Base-by-base conservation (phyloP, 92 coral and sea anemone genomes). In the Nematostella vectensis region DNA sequence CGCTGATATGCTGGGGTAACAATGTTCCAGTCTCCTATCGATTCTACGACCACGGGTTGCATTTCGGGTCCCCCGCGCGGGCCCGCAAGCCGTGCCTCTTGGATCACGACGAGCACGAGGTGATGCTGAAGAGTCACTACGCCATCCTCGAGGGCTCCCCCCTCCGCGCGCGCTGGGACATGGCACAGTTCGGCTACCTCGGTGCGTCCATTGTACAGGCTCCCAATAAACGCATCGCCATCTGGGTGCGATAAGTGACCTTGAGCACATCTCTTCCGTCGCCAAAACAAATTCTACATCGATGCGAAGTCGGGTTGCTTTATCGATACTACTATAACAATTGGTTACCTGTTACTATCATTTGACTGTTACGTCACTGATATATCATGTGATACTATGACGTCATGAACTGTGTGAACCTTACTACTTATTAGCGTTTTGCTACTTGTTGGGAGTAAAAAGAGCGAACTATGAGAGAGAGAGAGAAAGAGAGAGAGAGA, bases 131-230 rank as follows among this genome's bases (percentile, higher is more conserved):
- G 67, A 91, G 96, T 54, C 98, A 91, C 61, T 91, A 91, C 48
- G 98, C 98, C 37, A 68, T 75, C 29, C 25, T 86, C 24, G 84
- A 86, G 28, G 82, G 65, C 68, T 65, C 87, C 21, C 88, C 88
- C 42, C 67, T 69, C 67, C 61, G 60, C 48, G 95, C 88, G 25
- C 76, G 75, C 51, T 91, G 98, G 98, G 98, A 91, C 44, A 70
- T 75, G 55, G 98, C 96, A 6, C 98, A 91, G 76, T 91, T 91
- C 50, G 98, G 98, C 17, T 91, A 86, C 77, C 98, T 91, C 27
- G 74, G 91, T n/a, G 86, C 96, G 11, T 72, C 68, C 33, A 42
- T 68, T 54, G 81, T 91, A 3, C 96, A 82, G 56, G 98, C 75
- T 4, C 57, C 83, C 3, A 87, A 88, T 58, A 76, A 67, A 30